A percentile compares a stretch with the other conserved stretches of the same genome.
phyloP scores from a whole-genome alignment of 2,888 invertebrate genomes.

The Ichneumon xanthorius region DNA sequence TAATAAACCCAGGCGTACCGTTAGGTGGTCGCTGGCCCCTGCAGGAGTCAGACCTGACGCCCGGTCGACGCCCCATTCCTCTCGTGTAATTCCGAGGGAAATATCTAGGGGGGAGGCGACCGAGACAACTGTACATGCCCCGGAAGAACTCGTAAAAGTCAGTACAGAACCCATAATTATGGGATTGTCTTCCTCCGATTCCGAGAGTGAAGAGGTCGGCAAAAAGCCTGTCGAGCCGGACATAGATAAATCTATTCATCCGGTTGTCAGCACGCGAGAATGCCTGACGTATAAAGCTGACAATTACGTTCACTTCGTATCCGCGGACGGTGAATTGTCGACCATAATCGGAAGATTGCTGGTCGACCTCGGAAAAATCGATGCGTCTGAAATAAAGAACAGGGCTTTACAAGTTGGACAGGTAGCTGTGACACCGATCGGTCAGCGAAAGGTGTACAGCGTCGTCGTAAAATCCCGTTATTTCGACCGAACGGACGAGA shows the following conservation, averaged over 20 bases:
- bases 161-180: too few species aligned
- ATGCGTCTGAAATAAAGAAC: background rate
- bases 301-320: background rate
- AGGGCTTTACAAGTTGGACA: background rate
- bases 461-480: background rate
- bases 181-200: too few species aligned
- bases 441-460: background rate
- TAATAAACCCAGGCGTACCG: too few species aligned
- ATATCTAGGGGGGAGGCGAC: too few species aligned
- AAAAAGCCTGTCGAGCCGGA: too few species aligned
- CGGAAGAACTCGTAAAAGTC: too few species aligned
- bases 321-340: background rate
- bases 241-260: background rate
- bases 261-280: background rate
- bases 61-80: too few species aligned
- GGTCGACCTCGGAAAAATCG: background rate
- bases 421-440: background rate
- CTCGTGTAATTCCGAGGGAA: too few species aligned
- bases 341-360: background rate
- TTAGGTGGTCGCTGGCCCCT: too few species aligned
- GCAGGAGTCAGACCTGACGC: too few species aligned
- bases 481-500: background rate
- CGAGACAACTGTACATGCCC: too few species aligned
- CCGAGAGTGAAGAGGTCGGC: too few species aligned
- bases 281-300: background rate